Base-by-base conservation (phyloP, 2,797 vertebrate species). In the Harpagifer antarcticus region DNA sequence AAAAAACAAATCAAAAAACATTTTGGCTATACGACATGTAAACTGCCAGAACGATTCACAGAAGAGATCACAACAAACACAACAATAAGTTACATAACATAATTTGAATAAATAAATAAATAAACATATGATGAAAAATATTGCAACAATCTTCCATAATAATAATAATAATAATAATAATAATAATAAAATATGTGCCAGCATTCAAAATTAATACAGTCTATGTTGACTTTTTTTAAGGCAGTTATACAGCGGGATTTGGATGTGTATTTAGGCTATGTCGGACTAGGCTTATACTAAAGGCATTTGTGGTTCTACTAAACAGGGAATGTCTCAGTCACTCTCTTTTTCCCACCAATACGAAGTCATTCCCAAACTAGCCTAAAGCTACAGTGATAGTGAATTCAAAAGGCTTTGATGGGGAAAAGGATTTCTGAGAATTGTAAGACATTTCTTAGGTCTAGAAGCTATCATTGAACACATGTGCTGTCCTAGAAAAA, bases 41-140 rank as follows among this genome's bases (percentile, higher is more conserved):
- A 97, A 97, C 96, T 96, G 95, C 95, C 94, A 93, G 88, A 90
- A 89, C 94, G 93, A 91, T 72, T 92, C 93, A 94, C 90, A 77
- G 78, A 82, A 83, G 84, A 86, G 88, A 91, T 93, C 92, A 92
- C 94, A 94, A 88, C 89, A 91, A 91, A 93, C 94, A 95, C 94
- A 94, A 90, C 92, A 95, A 92, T 94, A 96, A 95, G 91, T 94
- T 96, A 95, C 91, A 93, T 96, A 95, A 97, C 95, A 94, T 95
- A 94, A 96, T 97, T 94, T 94, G 94, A 97, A 98, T 98, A 96
- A 98, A 99, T 99, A 99, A 99, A 99, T 99, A 99, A 98, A 95
- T 95, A 85, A 97, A 98, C 97, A 94, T 94, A 96, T 94, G 95
- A 97, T 96, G 95, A 96, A 97, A 97, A 96, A 97, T 97, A 97